Evolutionary conservation across 2,888 invertebrate species (phyloP), one percentile per base, ranked within the genome.

Genomic region (Chymomyza caudatula): DNA sequence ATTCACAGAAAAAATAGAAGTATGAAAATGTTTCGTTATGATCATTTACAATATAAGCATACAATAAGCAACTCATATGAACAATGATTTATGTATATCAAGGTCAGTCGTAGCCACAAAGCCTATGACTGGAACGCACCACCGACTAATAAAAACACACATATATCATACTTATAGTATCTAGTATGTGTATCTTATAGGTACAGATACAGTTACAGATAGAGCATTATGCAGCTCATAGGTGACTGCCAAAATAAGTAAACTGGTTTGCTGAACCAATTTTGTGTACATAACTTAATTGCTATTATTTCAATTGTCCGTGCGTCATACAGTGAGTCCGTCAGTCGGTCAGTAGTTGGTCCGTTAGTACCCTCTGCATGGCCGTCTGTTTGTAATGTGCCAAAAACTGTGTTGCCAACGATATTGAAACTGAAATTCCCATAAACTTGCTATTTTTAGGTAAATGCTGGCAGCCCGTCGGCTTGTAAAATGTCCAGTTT

Each of bases 1-100:
- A 59, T 51, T 8, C 29, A 37, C 11, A 37, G 2, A 37, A 4
- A n/a, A n/a, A n/a, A n/a, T n/a, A n/a, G n/a, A n/a, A 37, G 3
- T 52, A 69, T 57, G 60, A 60, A 60, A 52, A 63, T 69, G 20
- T 59, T 74, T 76, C 73, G 74, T 71, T 83, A 73, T 67, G 71
- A 74, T 76, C 74, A 56, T 69, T 54, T 67, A 62, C 69, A 42
- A 62, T 49, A 63, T 60, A 73, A 42, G 47, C 42, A 59, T 54
- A 56, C 43, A 56, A 37, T 37, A 19, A 55, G 17, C 29, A 8
- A 55, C 72, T 60, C 69, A 59, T 42, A n/a, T 19, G 63, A 71
- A 85, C 70, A 76, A 74, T 74, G 74, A 73, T 71, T 69, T 76
- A 86, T 75, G 77, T 83, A 58, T 83, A 86, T 81, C 83, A 83